phyloP scores from a whole-genome alignment of 2,888 invertebrate species.

The Cephus nigrinus region DNA sequence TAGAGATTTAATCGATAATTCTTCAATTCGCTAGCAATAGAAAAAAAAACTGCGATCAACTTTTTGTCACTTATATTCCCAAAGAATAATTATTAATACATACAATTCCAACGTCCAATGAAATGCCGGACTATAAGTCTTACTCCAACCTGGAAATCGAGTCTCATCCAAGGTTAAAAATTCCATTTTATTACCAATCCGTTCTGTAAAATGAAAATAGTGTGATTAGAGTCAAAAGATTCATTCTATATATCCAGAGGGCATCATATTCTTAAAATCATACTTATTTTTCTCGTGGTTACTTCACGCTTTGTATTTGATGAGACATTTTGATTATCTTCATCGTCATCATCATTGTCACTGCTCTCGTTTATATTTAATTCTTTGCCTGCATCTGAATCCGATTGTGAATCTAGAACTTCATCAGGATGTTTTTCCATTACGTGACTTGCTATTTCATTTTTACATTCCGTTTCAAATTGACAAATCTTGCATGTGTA shows the following conservation, averaged over 20 bases:
- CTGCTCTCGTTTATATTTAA: constrained; percentile 12
- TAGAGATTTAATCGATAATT: constrained; percentile 64
- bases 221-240: not conserved
- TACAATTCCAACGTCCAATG: constrained; percentile 60
- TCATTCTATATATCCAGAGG: not conserved
- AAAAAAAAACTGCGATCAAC: constrained; percentile 19
- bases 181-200: constrained; percentile 19
- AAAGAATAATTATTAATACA: constrained; percentile 24
- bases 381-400: constrained; percentile 20
- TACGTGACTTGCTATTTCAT: constrained; percentile 50
- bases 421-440: constrained; percentile 43
- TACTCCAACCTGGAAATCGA: not conserved
- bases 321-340: not conserved
- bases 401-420: constrained; percentile 31
- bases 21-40: constrained; percentile 42
- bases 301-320: not conserved
- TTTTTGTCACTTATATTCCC: constrained; percentile 52
- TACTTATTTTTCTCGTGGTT: not conserved
- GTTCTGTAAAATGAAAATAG: not conserved
- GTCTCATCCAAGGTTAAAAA: constrained; percentile 23
- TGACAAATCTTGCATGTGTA: constrained; percentile 58
- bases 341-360: constrained; percentile 18
- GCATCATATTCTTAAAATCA: not conserved
- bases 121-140: constrained; percentile 35
- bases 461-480: constrained; percentile 38